Conservation (phyloP, 2,797 vertebrate genomes). For the Coendou prehensilis region DNA sequence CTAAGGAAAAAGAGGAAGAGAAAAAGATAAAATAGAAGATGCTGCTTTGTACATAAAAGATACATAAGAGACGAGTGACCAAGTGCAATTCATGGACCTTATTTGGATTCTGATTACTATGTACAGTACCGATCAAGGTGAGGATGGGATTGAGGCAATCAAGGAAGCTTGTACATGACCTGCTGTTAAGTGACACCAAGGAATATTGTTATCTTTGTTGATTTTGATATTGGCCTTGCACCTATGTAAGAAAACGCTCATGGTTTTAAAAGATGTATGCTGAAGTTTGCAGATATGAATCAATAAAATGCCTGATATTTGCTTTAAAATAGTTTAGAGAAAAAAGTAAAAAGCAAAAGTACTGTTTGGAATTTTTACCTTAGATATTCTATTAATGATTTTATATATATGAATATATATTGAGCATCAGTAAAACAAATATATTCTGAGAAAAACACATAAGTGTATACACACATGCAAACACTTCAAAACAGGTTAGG, state of each 20-base stretch:
- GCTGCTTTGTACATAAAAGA: background rate
- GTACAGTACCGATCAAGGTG: too few species aligned
- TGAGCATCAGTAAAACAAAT: background rate
- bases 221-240: background rate
- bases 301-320: background rate
- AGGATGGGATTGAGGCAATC: background rate
- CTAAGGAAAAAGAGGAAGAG: background rate
- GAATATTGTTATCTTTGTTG: background rate
- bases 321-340: background rate
- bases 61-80: background rate
- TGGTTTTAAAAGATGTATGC: background rate
- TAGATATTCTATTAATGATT: background rate
- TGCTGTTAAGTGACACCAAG: background rate
- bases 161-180: background rate
- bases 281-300: background rate
- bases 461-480: background rate
- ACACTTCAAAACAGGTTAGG: background rate
- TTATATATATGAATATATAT: background rate
- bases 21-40: background rate
- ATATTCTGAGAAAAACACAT: background rate
- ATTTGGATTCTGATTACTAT: background rate
- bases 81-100: background rate
- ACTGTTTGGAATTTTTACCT: background rate
- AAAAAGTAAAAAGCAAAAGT: conserved; percentile 24
- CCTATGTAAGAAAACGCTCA: background rate